These are phyloP conservation scores for Hirudinaria manillensis DNA, from an alignment of 2,888 invertebrate species.

Conservation along the genomic window DNA sequence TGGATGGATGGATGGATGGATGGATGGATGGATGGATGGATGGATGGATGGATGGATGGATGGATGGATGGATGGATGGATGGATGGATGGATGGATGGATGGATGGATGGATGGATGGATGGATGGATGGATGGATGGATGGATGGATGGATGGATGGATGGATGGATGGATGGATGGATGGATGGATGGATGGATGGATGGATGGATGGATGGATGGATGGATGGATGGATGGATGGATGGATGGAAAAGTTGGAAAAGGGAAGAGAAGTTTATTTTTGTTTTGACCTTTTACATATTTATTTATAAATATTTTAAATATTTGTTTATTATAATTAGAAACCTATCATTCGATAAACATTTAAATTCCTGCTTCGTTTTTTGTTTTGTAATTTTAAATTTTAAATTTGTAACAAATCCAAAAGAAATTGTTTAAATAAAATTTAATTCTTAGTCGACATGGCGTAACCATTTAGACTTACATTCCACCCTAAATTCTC, in stretches of 20 bases:
- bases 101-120: background rate
- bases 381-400: no score
- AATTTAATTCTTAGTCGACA: no score
- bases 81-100: background rate
- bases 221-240: background rate
- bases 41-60: background rate
- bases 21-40: background rate
- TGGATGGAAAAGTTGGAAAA: background rate
- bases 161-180: background rate
- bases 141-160: background rate
- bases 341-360: no score
- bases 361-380: no score
- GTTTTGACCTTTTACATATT: no score
- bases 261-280: no score
- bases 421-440: no score
- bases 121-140: background rate
- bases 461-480: no score
- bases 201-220: background rate
- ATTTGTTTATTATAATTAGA: no score
- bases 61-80: background rate
- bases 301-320: no score
- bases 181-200: background rate
- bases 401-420: no score
- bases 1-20: background rate
- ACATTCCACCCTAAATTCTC: no score